Conservation (phyloP, 2,888 invertebrate genomes). For the Melanostoma scalare region DNA sequence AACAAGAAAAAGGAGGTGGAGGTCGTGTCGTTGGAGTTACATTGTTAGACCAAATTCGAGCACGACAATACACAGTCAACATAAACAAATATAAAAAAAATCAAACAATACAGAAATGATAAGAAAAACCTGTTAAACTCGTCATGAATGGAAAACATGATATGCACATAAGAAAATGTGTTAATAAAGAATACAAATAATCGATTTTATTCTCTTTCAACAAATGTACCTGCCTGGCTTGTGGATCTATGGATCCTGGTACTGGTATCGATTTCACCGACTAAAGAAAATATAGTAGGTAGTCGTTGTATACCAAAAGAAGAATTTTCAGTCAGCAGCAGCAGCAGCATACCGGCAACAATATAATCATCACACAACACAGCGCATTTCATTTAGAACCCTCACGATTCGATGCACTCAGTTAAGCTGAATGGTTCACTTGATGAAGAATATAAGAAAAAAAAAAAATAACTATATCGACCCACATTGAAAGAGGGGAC, state of each 20-base stretch:
- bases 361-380: conserved; percentile 1
- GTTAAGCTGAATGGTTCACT: conserved; percentile 56
- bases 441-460: conserved; percentile 36
- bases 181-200: conserved; percentile 65
- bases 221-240: conserved; percentile 38
- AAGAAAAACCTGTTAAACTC: conserved; percentile 58
- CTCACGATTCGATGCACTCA: conserved; percentile 66
- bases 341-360: no score
- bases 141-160: conserved; percentile 40
- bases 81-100: neutral
- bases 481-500: conserved; percentile 50
- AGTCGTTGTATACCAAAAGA: no score
- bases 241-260: conserved; percentile 11
- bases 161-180: conserved; percentile 62
- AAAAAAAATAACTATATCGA: conserved; percentile 34
- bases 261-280: conserved; percentile 55
- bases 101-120: conserved; percentile 27
- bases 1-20: no score
- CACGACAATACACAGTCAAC: no score
- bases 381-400: conserved; percentile 52
- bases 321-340: no score
- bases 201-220: conserved; percentile 40
- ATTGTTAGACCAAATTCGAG: no score
- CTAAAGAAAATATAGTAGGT: conserved; percentile 20
- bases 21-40: no score